Evolutionary conservation across 2,797 vertebrate genomes (phyloP).

Genomic region (Lithobates pipiens): DNA sequence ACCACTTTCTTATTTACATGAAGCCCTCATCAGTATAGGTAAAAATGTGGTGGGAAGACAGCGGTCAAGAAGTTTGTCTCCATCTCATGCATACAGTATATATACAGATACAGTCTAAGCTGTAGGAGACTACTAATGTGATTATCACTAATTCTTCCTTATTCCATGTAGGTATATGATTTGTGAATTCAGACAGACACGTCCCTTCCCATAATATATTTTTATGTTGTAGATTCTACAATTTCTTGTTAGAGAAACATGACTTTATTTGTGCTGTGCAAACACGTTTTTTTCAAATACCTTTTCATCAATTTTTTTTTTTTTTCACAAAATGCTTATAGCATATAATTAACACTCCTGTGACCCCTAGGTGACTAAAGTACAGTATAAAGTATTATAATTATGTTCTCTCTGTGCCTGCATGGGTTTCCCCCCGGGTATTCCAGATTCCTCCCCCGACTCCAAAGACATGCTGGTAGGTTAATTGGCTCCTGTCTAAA

Average conservation of each 20-base stretch:
- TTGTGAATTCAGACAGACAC: constrained; percentile 20
- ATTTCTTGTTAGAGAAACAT: background rate
- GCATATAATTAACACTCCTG: too few relatives aligned
- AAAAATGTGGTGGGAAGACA: background rate
- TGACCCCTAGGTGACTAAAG: too few relatives aligned
- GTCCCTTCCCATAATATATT: background rate
- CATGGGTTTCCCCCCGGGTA: too few relatives aligned
- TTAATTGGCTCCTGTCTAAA: too few relatives aligned
- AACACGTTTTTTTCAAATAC: too few relatives aligned
- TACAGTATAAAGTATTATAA: too few relatives aligned
- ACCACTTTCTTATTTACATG: constrained; percentile 5
- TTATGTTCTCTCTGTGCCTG: too few relatives aligned
- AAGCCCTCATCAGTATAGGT: constrained; percentile 15
- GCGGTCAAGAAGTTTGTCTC: background rate
- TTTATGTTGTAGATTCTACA: constrained; percentile 18
- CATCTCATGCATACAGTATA: constrained; percentile 10
- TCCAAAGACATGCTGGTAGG: too few relatives aligned
- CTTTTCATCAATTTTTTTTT: too few relatives aligned
- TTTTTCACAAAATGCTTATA: too few relatives aligned
- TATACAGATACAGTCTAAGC: background rate
- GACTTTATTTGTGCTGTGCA: too few relatives aligned
- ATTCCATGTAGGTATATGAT: constrained; percentile 9
- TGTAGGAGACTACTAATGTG: constrained; percentile 23
- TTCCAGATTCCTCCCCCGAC: too few relatives aligned
- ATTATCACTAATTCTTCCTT: constrained; percentile 34